phyloP scores from a whole-genome alignment of 2,888 invertebrate genomes.

The Ophioninae sp. region DNA sequence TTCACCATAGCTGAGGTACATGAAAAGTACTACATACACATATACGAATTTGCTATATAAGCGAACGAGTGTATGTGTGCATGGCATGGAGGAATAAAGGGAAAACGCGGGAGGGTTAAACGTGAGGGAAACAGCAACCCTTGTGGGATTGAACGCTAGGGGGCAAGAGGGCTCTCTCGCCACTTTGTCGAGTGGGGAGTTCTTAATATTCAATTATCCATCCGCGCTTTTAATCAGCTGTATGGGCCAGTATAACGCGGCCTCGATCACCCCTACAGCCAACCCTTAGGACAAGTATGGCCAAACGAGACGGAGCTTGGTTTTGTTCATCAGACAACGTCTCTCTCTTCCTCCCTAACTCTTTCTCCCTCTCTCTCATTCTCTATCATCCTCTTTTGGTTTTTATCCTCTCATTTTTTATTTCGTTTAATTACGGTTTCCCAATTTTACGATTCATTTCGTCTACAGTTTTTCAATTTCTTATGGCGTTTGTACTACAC shows the following conservation, averaged over 20 bases:
- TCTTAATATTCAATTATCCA: constrained; percentile 79
- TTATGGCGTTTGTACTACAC: too few relatives aligned
- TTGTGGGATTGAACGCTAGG: constrained; percentile 6
- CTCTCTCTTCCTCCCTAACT: not conserved
- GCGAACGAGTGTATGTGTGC: not conserved
- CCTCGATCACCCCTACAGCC: constrained; percentile 33
- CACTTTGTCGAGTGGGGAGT: constrained; percentile 72
- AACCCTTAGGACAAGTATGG: constrained; percentile 37
- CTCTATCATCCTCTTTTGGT: constrained; percentile 11
- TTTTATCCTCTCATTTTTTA: not conserved
- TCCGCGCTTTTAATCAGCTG: constrained; percentile 75
- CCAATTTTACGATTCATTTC: too few relatives aligned
- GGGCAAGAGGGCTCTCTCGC: constrained; percentile 58
- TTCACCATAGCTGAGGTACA: constrained; percentile 48
- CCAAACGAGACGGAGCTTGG: constrained; percentile 38
- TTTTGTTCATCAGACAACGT: constrained; percentile 21
- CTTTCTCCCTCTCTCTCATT: not conserved
- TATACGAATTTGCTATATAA: not conserved
- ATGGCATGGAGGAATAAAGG: constrained; percentile 11
- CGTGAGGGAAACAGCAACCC: constrained; percentile 15
- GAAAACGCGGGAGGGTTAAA: constrained; percentile 37
- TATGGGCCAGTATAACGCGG: constrained; percentile 49
- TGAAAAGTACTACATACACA: constrained; percentile 32
- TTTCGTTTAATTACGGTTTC: constrained; percentile 40
- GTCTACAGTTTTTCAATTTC: too few relatives aligned